A percentile compares a stretch with the other conserved stretches of the same genome.
Evolutionary conservation across 2,113 vertebrate genomes (phyloP).

Genomic region (Protobothrops mucrosquamatus): DNA sequence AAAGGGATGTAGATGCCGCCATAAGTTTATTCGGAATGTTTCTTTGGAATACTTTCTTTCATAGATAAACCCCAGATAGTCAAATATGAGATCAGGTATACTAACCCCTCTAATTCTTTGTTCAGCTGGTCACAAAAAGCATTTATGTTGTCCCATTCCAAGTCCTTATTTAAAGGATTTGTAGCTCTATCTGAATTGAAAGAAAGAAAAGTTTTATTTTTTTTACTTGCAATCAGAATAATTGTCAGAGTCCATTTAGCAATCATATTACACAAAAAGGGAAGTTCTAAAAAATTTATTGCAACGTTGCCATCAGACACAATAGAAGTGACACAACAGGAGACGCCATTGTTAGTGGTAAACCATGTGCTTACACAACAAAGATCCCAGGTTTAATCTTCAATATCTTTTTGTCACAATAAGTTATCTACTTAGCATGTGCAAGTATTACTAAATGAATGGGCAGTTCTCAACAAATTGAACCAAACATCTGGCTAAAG

Average conservation of each 20-base stretch:
- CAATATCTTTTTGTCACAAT: neutral
- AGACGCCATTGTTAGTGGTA: neutral
- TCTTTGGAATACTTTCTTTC: neutral
- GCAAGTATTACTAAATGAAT: no score
- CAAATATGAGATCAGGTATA: neutral
- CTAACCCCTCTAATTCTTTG: conserved; percentile 92
- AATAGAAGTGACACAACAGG: neutral
- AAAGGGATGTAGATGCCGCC: neutral
- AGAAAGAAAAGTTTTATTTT: neutral
- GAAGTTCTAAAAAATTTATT: neutral
- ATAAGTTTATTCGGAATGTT: neutral
- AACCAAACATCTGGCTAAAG: neutral
- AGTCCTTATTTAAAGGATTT: conserved; percentile 90
- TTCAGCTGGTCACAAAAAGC: conserved; percentile 91
- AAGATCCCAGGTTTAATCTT: neutral
- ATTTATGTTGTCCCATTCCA: conserved; percentile 88
- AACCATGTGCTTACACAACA: neutral
- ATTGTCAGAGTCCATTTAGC: neutral
- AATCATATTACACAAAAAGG: neutral
- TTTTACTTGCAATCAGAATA: neutral
- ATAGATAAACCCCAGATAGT: neutral
- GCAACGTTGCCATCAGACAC: neutral
- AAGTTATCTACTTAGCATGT: neutral
- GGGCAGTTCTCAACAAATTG: neutral
- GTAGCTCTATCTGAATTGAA: conserved; percentile 85